These are phyloP conservation scores for Drosophila fulvimacula DNA, from an alignment of 2,888 invertebrate species.

Conservation along the genomic window DNA sequence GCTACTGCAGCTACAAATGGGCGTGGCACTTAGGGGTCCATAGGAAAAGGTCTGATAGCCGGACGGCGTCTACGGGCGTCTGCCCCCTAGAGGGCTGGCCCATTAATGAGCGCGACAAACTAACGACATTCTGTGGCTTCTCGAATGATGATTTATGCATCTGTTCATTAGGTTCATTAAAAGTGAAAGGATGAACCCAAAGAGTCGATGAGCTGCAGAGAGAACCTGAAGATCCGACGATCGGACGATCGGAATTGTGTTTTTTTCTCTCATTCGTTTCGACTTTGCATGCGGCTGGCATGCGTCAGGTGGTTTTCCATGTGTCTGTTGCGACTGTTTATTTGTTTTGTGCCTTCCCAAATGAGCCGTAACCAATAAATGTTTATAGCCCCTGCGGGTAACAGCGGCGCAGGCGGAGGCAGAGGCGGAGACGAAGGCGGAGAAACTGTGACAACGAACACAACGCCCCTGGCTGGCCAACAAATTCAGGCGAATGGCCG, in stretches of 20 bases:
- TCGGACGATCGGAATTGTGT: neutral
- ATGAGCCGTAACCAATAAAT: constrained; percentile 79
- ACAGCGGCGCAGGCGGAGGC: neutral
- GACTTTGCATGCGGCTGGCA: constrained; percentile 10
- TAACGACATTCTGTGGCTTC: constrained; percentile 63
- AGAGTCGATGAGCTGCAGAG: constrained; percentile 11
- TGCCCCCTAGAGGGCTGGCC: constrained; percentile 26
- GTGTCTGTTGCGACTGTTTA: constrained; percentile 28
- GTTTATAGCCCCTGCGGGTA: constrained; percentile 63
- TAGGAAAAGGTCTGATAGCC: neutral
- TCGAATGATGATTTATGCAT: constrained; percentile 73
- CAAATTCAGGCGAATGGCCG: constrained; percentile 40
- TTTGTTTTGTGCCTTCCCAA: constrained; percentile 61
- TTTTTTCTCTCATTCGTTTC: neutral
- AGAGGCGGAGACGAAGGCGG: neutral
- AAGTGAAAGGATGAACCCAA: constrained; percentile 73
- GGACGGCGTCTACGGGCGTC: constrained; percentile 6
- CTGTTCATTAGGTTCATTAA: constrained; percentile 76
- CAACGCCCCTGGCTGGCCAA: constrained; percentile 28
- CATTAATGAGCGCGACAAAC: constrained; percentile 78
- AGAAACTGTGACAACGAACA: constrained; percentile 25
- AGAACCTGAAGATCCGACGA: constrained; percentile 27
- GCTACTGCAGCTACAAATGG: constrained; percentile 26
- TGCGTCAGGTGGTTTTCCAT: constrained; percentile 46
- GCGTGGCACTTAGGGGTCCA: constrained; percentile 20